Base-by-base conservation (phyloP, 23 tunicate species). In the Botrylloides violaceus region DNA sequence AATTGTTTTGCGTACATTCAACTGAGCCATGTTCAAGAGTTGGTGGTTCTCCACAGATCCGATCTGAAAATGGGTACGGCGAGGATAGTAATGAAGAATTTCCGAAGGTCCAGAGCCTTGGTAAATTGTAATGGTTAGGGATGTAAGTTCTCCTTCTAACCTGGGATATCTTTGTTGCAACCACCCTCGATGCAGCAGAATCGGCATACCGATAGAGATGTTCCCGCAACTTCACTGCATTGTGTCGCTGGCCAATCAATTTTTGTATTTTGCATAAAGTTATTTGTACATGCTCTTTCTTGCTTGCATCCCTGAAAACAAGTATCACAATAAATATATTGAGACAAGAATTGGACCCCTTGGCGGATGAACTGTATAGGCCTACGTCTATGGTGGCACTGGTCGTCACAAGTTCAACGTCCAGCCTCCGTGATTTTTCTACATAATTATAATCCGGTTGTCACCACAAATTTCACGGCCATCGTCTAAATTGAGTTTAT, bases 301-400 rank as follows among this genome's bases (percentile, higher is more conserved):
- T 81, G 86, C 75, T 81, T 81, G 79, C 86, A 81, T 3, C 86
- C 79, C 86, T 81, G 49, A 18, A 39, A 62, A 27, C 12, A 43
- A 43, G 15, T 43, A 43, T 9, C 12, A 43, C 9, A 43, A 43
- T 15, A 15, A 43, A 43, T 43, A 7, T 43, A 43, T 43, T 15
- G 23, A 71, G n/a, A 19, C 58, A 49, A 49, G n/a, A 49, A 0
- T 49, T 1, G 0, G 58, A 19, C n/a, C n/a, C n/a, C 58, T 19
- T 1, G 20, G 20, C 58, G n/a, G 58, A 21, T n/a, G n/a, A n/a
- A n/a, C n/a, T n/a, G n/a, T n/a, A n/a, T n/a, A n/a, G n/a, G n/a
- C n/a, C n/a, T n/a, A n/a, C n/a, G n/a, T n/a, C n/a, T n/a, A n/a
- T n/a, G n/a, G n/a, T n/a, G n/a, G n/a, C n/a, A n/a, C n/a, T n/a